Base-by-base conservation (phyloP, 2,797 vertebrate species). In the Sphenopsis melanotis region DNA sequence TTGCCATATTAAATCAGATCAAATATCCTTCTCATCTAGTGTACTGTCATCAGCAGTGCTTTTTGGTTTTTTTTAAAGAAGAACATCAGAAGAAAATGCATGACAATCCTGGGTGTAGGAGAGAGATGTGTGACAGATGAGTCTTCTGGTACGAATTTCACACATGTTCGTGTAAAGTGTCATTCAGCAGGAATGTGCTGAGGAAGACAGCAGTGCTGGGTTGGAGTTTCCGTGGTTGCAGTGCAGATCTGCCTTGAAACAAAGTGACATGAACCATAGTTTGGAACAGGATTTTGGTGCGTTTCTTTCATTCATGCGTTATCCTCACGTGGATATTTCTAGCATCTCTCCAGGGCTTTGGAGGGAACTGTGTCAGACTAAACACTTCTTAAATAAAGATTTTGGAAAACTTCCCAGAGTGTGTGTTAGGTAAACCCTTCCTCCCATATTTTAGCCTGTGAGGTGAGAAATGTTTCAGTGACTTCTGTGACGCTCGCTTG, bases 371-470 rank as follows among this genome's bases (percentile, higher is more conserved):
- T 82, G 81, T 95, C 93, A 96, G 90, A 95, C 92, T 95, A 95
- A 95, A 95, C 86, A 95, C 81, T 91, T 94, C 85, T 93, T 95
- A 91, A 95, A 90, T 75, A 93, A 90, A 76, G 66, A 49, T 85
- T 93, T 78, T 93, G 94, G 95, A 96, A 81, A 72, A 49, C 42
- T 91, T 95, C 92, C 92, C 89, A 70, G 91, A 69, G n/a, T 46
- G n/a, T 69, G 36, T 75, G 79, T 87, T 95, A 83, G 92, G 89
- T 87, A 95, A 95, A 95, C 44, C 30, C 34, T 92, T 94, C 65
- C 32, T 94, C 75, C 79, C 39, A 75, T 1, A 1, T 65, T 89
- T 94, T 81, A 92, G 76, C 87, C 77, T 87, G 85, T 69, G 79
- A 93, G 90, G 91, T 65, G 91, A 90, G 72, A 96, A 91, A 66